Base-by-base conservation (phyloP, 1,140 invertebrate species). In the Drosophila repletoides region DNA sequence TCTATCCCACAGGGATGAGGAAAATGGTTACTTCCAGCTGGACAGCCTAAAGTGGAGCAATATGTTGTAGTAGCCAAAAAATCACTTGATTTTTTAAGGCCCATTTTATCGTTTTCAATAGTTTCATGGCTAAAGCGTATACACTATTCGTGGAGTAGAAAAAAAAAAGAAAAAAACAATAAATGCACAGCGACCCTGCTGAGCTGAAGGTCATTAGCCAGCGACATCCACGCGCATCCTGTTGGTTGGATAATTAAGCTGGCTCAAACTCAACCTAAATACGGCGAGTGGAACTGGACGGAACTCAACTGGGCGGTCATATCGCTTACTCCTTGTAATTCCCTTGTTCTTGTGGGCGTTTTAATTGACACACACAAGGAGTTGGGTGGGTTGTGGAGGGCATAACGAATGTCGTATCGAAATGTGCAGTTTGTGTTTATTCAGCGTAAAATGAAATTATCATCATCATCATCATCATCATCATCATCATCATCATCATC, bases 361-460 rank as follows among this genome's bases (percentile, higher is more conserved):
- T 69, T 83, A 81, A 83, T 76, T 73, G 69, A 33, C 56, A 28
- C 55, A 56, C 41, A 7, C 59, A 46, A 64, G 40, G 38, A 64
- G 31, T 48, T n/a, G 61, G 45, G 34, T 24, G 45, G 12, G 14
- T 41, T 14, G 33, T 24, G 21, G 7, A 28, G 33, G 10, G 10
- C 15, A 14, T 3, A 14, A 28, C 7, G 24, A 56, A 65, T 64
- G 52, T 64, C 34, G 58, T 36, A 55, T 65, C 48, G 56, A 73
- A 59, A 72, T 76, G 72, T 69, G 75, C 66, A 71, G 63, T 72
- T 72, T 76, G 72, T 81, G 72, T 70, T 81, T 76, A 81, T 81
- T 69, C 74, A 66, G 76, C 69, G 76, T 72, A 69, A 73, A 81
- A 81, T 81, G 46, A 81, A 81, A 81, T 81, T 81, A 81, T 81